These are phyloP conservation scores for Grallaria varia DNA, from an alignment of 2,113 vertebrate genomes.

Conservation along the genomic window DNA sequence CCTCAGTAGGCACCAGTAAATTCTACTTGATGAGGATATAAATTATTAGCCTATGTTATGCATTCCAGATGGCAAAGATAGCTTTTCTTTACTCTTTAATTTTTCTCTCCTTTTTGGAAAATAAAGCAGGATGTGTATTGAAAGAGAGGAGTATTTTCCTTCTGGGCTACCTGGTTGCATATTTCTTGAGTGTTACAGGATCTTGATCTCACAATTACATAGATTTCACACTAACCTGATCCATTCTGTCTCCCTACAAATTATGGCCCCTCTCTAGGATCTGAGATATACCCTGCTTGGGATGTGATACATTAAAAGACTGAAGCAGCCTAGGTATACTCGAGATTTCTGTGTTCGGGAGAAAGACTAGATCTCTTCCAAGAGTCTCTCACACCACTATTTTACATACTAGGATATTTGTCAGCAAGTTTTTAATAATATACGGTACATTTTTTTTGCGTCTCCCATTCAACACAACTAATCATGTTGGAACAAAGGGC, in stretches of 20 bases:
- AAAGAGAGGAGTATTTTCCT: neutral
- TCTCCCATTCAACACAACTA: neutral
- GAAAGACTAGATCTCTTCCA: neutral
- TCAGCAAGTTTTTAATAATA: neutral
- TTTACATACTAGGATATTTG: neutral
- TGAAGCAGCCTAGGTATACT: neutral
- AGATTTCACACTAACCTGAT: neutral
- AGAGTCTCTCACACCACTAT: neutral
- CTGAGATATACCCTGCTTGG: neutral
- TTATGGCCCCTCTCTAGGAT: neutral
- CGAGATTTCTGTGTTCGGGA: neutral
- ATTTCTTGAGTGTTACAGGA: neutral
- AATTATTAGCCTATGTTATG: neutral
- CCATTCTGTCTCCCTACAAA: neutral
- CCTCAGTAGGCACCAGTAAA: conserved; percentile 5
- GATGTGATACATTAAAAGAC: neutral
- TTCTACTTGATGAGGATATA: neutral
- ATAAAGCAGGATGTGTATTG: neutral
- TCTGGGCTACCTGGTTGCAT: neutral
- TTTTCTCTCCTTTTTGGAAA: neutral
- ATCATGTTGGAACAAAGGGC: neutral
- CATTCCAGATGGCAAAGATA: neutral
- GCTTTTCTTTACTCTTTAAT: neutral
- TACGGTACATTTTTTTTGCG: neutral
- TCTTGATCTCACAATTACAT: neutral